Conservation (phyloP, 37 sponge, comb jelly and placozoan species). For the Dysidea cf. avara region DNA sequence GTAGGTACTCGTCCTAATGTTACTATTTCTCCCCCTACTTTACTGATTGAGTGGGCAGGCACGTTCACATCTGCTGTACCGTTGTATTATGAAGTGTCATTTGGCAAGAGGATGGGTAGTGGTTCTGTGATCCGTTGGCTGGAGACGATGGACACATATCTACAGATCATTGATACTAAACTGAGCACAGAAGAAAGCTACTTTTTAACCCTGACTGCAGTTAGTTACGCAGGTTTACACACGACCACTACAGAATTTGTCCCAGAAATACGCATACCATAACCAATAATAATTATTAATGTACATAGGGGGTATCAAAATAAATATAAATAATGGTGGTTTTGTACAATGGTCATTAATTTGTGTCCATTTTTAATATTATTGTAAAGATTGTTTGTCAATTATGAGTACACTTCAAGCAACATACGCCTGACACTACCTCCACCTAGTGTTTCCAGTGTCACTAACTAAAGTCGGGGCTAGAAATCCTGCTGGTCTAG, state of each 20-base stretch:
- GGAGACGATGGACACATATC: constrained; percentile 23
- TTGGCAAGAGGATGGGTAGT: constrained; percentile 60
- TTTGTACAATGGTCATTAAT: background rate
- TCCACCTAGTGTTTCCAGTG: constrained; percentile 69
- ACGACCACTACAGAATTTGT: constrained; percentile 6
- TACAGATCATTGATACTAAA: background rate
- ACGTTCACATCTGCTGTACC: constrained; percentile 42
- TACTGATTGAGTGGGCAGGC: constrained; percentile 58
- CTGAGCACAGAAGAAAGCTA: constrained; percentile 31
- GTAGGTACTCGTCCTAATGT: constrained; percentile 25
- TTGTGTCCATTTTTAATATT: background rate
- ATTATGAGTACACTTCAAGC: constrained; percentile 52
- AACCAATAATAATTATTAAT: too few species aligned
- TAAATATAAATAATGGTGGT: background rate
- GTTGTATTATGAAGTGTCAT: constrained; percentile 65
- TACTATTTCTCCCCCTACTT: background rate
- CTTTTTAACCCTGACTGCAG: constrained; percentile 53
- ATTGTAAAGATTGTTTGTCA: background rate
- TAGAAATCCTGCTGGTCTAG: constrained; percentile 32
- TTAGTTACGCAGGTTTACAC: constrained; percentile 41
- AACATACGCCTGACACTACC: constrained; percentile 83
- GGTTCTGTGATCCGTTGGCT: constrained; percentile 30
- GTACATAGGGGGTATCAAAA: too few species aligned
- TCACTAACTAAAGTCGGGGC: constrained; percentile 46
- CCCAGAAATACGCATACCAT: too few species aligned